Percentiles rank a stretch among this genome's conserved stretches.
Evolutionary conservation across 2,888 invertebrate species (phyloP).

Genomic region (Oscheius sp.): DNA sequence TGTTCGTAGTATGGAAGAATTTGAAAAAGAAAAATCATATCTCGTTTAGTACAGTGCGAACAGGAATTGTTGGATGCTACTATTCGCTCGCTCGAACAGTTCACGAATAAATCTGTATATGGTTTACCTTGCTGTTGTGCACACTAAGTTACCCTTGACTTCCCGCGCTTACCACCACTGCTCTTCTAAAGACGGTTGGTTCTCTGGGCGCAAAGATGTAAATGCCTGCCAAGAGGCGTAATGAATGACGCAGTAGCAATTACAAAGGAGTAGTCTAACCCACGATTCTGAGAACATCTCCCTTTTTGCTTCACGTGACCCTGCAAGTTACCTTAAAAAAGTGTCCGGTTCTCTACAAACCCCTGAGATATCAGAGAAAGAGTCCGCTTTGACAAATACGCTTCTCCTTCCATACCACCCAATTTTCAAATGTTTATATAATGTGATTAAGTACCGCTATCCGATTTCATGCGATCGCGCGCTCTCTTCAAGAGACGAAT

Average conservation of each 20-base stretch:
- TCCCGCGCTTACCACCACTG: neutral
- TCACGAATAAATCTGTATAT: too few species aligned
- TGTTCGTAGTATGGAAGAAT: too few species aligned
- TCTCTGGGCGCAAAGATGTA: too few species aligned
- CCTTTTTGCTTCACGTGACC: neutral
- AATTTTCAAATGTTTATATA: constrained; percentile 30
- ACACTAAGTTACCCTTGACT: too few species aligned
- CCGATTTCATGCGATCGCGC: constrained; percentile 4
- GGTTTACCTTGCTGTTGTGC: too few species aligned
- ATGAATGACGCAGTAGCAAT: constrained; percentile 12
- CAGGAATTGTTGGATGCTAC: too few species aligned
- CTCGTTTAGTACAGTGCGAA: too few species aligned
- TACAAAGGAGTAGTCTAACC: neutral
- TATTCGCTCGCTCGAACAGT: too few species aligned
- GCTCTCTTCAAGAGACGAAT: neutral
- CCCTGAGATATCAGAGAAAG: neutral
- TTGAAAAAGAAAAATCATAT: too few species aligned
- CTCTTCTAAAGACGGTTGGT: neutral
- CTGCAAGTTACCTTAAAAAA: neutral
- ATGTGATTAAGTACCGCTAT: constrained; percentile 27
- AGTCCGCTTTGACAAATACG: neutral
- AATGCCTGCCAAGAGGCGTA: constrained; percentile 1
- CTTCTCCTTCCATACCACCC: neutral
- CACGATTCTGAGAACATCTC: neutral
- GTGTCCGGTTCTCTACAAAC: neutral